These are phyloP conservation scores for Globicephala melas DNA, from an alignment of 2,113 vertebrate genomes.

Conservation along the genomic window DNA sequence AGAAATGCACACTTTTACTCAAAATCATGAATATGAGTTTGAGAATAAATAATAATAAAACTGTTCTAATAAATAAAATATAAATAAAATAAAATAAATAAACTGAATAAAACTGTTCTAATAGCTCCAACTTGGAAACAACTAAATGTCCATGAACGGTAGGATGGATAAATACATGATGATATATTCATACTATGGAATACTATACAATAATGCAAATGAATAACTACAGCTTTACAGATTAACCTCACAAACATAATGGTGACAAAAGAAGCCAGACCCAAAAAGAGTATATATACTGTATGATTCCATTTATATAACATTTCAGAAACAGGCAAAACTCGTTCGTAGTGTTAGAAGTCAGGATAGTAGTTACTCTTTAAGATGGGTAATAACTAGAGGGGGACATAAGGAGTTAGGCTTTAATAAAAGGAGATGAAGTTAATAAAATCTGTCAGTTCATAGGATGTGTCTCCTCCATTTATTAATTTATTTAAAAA, in stretches of 20 bases:
- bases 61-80: background rate
- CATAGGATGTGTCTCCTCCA: background rate
- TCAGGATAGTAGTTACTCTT: background rate
- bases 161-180: background rate
- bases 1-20: background rate
- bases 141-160: background rate
- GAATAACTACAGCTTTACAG: background rate
- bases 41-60: background rate
- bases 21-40: background rate
- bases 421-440: background rate
- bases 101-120: background rate
- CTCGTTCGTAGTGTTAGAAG: background rate
- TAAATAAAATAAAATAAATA: too few species aligned
- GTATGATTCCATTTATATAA: background rate
- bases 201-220: background rate
- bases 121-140: background rate
- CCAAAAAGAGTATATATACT: background rate
- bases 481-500: background rate
- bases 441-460: background rate
- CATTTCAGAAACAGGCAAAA: background rate
- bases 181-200: background rate
- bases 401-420: background rate
- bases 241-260: background rate
- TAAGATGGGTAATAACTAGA: background rate
- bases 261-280: background rate